Evolutionary conservation across 2,113 vertebrate genomes (phyloP).

Genomic region (Grammomys dolichurus): DNA sequence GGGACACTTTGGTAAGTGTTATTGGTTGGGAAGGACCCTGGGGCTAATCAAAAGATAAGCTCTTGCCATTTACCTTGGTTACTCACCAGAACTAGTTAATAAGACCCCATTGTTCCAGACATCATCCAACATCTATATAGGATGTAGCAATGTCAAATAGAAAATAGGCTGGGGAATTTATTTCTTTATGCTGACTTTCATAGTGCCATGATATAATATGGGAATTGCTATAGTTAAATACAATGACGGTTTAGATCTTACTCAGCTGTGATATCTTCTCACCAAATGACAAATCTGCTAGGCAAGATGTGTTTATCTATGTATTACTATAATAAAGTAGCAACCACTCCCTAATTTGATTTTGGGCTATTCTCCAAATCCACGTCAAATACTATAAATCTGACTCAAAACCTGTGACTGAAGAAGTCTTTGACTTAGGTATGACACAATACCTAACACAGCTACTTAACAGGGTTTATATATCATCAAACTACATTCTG

Average conservation of each 20-base stretch:
- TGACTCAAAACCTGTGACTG: not conserved
- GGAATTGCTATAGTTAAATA: not conserved
- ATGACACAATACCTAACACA: not conserved
- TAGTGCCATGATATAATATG: not conserved
- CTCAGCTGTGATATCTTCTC: not conserved
- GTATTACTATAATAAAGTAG: not conserved
- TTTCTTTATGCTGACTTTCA: not conserved
- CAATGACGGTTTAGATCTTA: not conserved
- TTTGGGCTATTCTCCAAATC: not conserved
- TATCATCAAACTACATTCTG: not conserved
- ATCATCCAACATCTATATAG: not conserved
- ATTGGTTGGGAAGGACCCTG: not conserved
- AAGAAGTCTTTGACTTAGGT: not conserved
- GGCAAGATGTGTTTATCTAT: not conserved
- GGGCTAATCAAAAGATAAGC: not conserved
- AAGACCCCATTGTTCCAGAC: not conserved
- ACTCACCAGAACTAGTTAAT: not conserved
- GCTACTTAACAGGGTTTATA: not conserved
- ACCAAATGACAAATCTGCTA: not conserved
- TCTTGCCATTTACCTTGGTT: not conserved
- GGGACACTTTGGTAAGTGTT: not conserved
- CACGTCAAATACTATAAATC: not conserved
- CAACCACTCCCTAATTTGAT: not conserved
- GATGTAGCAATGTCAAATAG: not conserved
- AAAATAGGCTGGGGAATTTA: not conserved